Conservation (phyloP, 1,140 invertebrate species). For the Orussus abietinus region DNA sequence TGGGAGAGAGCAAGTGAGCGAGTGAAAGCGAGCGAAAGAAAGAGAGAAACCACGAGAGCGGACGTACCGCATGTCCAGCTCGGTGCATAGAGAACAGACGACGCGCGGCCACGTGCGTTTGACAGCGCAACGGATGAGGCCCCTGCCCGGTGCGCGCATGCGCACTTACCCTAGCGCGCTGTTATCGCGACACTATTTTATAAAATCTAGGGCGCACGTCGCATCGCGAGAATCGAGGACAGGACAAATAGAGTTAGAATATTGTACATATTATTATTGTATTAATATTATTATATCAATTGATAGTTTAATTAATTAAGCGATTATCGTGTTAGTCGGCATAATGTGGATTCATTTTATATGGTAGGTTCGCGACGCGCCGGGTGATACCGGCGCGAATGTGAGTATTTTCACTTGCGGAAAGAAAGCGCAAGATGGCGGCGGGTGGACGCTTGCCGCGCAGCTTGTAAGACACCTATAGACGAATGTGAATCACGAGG, state of each 20-base stretch:
- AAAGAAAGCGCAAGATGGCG: conserved; percentile 7
- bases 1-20: neutral
- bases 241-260: conserved; percentile 35
- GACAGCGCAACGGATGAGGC: no score
- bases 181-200: conserved; percentile 25
- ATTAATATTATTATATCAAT: conserved; percentile 37
- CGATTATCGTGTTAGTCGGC: conserved; percentile 37
- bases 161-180: conserved; percentile 1
- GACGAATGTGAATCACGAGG: conserved; percentile 9
- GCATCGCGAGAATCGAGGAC: conserved; percentile 30
- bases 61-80: no score
- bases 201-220: conserved; percentile 28
- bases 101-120: no score
- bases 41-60: conserved; percentile 1
- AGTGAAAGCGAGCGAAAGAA: neutral
- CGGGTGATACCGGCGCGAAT: no score
- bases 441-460: neutral
- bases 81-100: no score
- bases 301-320: conserved; percentile 43
- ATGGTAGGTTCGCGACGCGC: conserved; percentile 26
- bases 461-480: conserved; percentile 10
- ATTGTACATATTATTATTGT: conserved; percentile 48
- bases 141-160: no score
- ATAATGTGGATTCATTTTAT: conserved; percentile 41
- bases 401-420: neutral